Evolutionary conservation across 2,113 vertebrate species (phyloP).

Genomic region (Poecile atricapillus): DNA sequence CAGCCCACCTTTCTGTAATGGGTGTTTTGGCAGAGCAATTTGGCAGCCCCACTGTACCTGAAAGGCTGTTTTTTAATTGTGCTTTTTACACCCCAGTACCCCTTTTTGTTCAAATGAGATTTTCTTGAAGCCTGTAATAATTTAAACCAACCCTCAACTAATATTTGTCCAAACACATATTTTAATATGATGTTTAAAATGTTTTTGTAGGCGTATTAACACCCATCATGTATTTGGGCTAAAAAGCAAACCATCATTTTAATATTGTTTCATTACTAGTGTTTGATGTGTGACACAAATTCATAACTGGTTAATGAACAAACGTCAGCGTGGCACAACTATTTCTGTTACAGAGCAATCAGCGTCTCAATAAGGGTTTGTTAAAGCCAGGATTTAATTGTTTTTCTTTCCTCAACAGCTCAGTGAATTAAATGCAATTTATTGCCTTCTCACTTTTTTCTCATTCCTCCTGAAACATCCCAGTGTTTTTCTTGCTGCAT

Average conservation of each 20-base stretch:
- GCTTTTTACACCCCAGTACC: neutral
- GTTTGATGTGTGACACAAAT: conserved; percentile 31
- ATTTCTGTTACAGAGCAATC: conserved; percentile 24
- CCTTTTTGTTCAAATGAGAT: neutral
- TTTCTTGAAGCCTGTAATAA: neutral
- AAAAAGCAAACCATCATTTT: conserved; percentile 25
- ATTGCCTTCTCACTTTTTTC: conserved; percentile 11
- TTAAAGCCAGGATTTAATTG: conserved; percentile 27
- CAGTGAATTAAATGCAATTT: conserved; percentile 40
- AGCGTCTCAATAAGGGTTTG: conserved; percentile 49
- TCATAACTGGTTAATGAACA: conserved; percentile 32
- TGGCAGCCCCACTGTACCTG: neutral
- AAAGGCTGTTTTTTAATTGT: neutral
- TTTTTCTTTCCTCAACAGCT: conserved; percentile 37
- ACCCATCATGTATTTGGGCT: neutral
- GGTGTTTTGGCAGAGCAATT: neutral
- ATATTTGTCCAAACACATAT: neutral
- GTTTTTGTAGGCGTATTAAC: neutral
- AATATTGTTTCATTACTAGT: conserved; percentile 31
- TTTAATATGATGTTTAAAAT: conserved; percentile 9
- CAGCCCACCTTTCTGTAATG: neutral
- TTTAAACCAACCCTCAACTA: neutral
- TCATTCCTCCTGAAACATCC: neutral
- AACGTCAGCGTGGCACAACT: neutral
- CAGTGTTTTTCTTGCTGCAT: neutral